Base-by-base conservation (phyloP, 2,113 vertebrate genomes). In the Archocentrus centrarchus region DNA sequence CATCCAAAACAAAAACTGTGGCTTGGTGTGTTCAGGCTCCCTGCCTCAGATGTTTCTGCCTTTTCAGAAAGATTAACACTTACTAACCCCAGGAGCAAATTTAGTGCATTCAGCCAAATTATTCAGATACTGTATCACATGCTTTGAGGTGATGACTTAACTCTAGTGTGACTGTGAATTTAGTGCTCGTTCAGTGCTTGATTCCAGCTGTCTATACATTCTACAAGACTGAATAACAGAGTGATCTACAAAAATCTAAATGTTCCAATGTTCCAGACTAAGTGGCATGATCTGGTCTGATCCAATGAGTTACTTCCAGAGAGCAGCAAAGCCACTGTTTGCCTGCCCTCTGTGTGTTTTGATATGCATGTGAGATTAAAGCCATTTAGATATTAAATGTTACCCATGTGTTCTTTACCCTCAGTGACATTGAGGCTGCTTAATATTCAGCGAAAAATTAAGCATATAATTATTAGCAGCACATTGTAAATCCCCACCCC, bases 401-500 rank as follows among this genome's bases (percentile, higher is more conserved):
- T 75, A 18, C 30, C 32, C n/a, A 35, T 73, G 81, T 81, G 77
- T 60, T 79, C 59, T 81, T 47, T 73, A 81, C 86, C 90, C 91
- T 90, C 75, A 3, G 73, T 91, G 91, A 95, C 91, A 93, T 91
- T 91, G 91, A 83, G 18, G 11, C 88, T 91, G 39, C 80, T 94
- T 93, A 92, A 94, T 94, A 94, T 94, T 91, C 87, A 89, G 59
- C 15, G 11, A 73, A 91, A 91, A 95, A 93, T 93, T 91, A 90
- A 92, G 93, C 86, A 94, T 91, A 93, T 94, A 89, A 94, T 95
- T 94, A 95, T 92, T 81, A 91, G 87, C 76, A 90, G 91, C 84
- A 81, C 85, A 80, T 86, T 89, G 91, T 90, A 92, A 92, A 95
- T 94, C 94, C 93, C 88, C 85, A 73, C 82, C 90, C 83, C 79